phyloP scores from a whole-genome alignment of 2,888 invertebrate genomes.

The Exephanes ischioxanthus region DNA sequence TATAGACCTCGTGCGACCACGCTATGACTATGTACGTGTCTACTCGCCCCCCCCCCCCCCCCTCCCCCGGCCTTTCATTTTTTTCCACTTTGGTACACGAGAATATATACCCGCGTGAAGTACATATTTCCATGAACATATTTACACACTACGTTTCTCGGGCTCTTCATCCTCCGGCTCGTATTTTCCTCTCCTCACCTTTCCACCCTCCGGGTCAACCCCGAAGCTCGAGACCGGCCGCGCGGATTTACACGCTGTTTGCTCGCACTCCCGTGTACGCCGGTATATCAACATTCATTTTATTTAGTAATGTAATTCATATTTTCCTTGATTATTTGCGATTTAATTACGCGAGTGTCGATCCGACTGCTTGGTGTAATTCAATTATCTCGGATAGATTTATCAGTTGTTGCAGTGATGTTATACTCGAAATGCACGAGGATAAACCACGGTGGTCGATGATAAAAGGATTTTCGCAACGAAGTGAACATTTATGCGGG shows the following conservation, averaged over 20 bases:
- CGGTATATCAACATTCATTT: slow-evolving; percentile 50
- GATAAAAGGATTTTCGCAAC: slow-evolving; percentile 9
- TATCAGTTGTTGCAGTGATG: slow-evolving; percentile 19
- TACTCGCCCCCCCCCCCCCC: not conserved
- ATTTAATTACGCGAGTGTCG: slow-evolving; percentile 61
- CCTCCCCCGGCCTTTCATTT: not conserved
- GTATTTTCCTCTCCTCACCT: slow-evolving; percentile 31
- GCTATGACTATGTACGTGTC: slow-evolving; percentile 13
- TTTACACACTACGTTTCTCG: slow-evolving; percentile 45
- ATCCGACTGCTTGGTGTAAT: slow-evolving; percentile 40
- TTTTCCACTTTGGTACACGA: slow-evolving; percentile 28
- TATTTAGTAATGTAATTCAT: slow-evolving; percentile 62
- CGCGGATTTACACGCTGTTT: slow-evolving; percentile 63
- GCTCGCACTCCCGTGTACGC: slow-evolving; percentile 27
- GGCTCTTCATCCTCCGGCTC: slow-evolving; percentile 20
- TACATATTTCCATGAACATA: slow-evolving; percentile 44
- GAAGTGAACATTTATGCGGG: not conserved
- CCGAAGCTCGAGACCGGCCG: slow-evolving; percentile 31
- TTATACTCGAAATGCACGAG: not conserved
- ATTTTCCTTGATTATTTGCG: slow-evolving; percentile 66
- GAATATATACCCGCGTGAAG: slow-evolving; percentile 21
- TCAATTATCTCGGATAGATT: slow-evolving; percentile 46
- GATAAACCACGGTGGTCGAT: not conserved
- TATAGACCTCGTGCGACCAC: slow-evolving; percentile 34
- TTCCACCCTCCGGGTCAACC: slow-evolving; percentile 51